Evolutionary conservation across 2,888 invertebrate species (phyloP).

Genomic region (Atethmia centrago): DNA sequence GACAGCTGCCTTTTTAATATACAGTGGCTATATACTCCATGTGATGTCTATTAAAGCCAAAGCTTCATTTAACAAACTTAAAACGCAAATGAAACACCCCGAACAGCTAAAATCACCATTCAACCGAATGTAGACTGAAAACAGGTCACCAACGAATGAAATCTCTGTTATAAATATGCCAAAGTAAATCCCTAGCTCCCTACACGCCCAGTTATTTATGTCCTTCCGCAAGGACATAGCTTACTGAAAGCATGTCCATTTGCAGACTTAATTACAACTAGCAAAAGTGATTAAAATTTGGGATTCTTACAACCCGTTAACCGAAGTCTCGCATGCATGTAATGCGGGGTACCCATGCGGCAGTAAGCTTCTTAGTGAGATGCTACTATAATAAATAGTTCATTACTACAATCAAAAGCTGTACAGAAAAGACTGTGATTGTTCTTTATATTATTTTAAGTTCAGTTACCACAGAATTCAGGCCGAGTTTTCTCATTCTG

Average conservation of each 20-base stretch:
- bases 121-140: neutral
- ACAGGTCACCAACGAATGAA: conserved; percentile 2
- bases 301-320: conserved; percentile 21
- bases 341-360: conserved; percentile 15
- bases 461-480: neutral
- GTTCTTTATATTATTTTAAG: neutral
- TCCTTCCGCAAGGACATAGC: conserved; percentile 9
- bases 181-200: conserved; percentile 20
- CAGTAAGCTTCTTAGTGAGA: conserved; percentile 35
- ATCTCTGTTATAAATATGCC: conserved; percentile 32
- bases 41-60: neutral
- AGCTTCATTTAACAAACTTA: neutral
- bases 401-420: neutral
- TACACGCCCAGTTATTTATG: conserved; percentile 35
- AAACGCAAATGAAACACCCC: neutral
- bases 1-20: no score
- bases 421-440: neutral
- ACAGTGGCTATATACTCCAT: neutral
- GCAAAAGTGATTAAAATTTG: conserved; percentile 26
- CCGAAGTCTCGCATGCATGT: conserved; percentile 8
- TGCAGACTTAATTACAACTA: conserved; percentile 37
- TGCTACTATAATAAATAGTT: conserved; percentile 13
- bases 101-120: neutral
- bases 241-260: conserved; percentile 34
- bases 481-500: neutral